These are phyloP conservation scores for Ceratothoa steindachneri DNA, from an alignment of 2,888 invertebrate species.

Conservation along the genomic window DNA sequence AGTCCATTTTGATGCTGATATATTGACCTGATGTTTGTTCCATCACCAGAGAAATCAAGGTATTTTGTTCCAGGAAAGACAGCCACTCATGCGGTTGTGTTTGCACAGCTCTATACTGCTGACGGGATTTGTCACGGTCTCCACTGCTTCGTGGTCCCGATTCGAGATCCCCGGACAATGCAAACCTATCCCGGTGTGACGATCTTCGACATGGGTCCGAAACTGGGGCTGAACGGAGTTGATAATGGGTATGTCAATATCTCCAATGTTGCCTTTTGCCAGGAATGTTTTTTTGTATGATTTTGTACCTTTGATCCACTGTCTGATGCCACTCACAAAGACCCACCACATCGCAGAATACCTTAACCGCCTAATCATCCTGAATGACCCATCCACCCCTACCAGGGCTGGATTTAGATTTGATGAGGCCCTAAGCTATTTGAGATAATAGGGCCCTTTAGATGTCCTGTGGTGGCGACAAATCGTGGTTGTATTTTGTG, in stretches of 20 bases:
- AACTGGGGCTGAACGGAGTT: constrained; percentile 82
- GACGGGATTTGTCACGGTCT: constrained; percentile 77
- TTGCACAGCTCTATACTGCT: constrained; percentile 78
- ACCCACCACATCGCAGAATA: too few species aligned
- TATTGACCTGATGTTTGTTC: too few species aligned
- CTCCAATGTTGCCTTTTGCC: background rate
- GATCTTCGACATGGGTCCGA: constrained; percentile 89
- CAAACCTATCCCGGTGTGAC: constrained; percentile 70
- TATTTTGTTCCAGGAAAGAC: constrained; percentile 47
- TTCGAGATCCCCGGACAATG: constrained; percentile 70
- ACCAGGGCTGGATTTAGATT: too few species aligned
- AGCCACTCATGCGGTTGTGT: constrained; percentile 57
- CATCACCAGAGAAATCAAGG: too few species aligned
- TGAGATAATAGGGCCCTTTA: too few species aligned
- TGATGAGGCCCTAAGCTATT: too few species aligned
- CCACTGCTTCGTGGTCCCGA: constrained; percentile 81
- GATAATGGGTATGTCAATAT: constrained; percentile 81
- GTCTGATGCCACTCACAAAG: background rate
- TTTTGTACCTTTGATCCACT: constrained; percentile 55
- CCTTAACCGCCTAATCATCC: too few species aligned
- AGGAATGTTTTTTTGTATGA: constrained; percentile 50
- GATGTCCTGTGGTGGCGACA: too few species aligned
- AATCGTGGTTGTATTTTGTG: too few species aligned
- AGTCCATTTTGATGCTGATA: too few species aligned
- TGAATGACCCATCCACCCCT: too few species aligned